Conservation (phyloP, 2,113 vertebrate species). For the Rhodinocichla rosea region DNA sequence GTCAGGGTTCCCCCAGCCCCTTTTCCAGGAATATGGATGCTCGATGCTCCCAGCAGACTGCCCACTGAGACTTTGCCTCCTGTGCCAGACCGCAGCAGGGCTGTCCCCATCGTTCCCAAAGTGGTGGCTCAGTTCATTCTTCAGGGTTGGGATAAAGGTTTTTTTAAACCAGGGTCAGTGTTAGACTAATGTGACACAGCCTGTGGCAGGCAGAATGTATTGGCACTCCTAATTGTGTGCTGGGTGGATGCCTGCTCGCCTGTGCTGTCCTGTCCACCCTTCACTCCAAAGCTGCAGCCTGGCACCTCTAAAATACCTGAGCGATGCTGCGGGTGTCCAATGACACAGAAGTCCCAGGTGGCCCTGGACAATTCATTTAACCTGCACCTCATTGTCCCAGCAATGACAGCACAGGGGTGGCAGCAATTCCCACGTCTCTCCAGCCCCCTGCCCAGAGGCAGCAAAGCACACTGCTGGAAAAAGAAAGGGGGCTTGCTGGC, state of each 20-base stretch:
- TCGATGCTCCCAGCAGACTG: neutral
- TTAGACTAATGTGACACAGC: neutral
- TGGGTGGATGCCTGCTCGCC: neutral
- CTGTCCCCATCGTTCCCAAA: neutral
- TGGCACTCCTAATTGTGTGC: neutral
- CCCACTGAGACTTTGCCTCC: neutral
- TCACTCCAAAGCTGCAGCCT: neutral
- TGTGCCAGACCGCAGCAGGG: neutral
- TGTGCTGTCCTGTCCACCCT: rapidly evolving
- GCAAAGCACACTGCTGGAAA: neutral
- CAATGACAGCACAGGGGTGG: rapidly evolving
- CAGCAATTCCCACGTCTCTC: neutral
- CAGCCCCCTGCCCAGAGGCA: rapidly evolving
- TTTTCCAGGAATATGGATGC: neutral
- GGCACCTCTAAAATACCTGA: neutral
- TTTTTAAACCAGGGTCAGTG: neutral
- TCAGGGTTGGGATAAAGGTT: neutral
- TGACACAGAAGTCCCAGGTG: neutral
- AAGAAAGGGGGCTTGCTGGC: neutral
- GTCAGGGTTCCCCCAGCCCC: neutral
- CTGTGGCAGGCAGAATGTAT: neutral
- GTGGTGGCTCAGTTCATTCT: neutral
- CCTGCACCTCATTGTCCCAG: neutral
- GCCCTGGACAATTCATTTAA: neutral
- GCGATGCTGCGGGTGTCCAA: rapidly evolving